phyloP scores from a whole-genome alignment of 2,797 vertebrate species.

The Acanthurus lineatus region DNA sequence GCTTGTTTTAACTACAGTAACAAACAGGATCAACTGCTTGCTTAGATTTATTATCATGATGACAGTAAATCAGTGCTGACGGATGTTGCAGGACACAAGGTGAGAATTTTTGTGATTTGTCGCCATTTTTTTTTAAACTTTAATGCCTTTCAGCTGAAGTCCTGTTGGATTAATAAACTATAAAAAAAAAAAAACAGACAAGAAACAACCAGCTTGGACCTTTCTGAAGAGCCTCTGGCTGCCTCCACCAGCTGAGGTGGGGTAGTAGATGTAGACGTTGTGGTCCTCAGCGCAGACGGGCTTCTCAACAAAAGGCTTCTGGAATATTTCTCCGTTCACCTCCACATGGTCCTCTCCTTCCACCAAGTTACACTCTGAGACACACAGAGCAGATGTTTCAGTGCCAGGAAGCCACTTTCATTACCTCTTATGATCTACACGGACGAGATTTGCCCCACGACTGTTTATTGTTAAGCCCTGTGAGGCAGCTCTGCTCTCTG shows the following conservation, averaged over 20 bases:
- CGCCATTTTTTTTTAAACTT: background rate
- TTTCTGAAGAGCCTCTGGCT: conserved; percentile 99
- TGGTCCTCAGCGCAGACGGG: conserved; percentile 99
- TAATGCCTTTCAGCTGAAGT: no score
- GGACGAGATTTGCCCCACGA: conserved; percentile 7
- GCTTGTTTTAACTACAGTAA: background rate
- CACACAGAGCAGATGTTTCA: conserved; percentile 10
- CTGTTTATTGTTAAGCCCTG: conserved; percentile 32
- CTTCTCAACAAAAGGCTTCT: conserved; percentile 99
- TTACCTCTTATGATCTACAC: conserved; percentile 5
- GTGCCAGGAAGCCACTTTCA: background rate
- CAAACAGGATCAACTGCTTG: background rate
- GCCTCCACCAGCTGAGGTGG: conserved; percentile 96
- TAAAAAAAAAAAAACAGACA: background rate
- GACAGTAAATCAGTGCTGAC: background rate
- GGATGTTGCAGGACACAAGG: background rate
- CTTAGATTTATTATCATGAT: background rate
- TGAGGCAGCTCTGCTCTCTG: conserved; percentile 37
- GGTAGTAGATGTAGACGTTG: conserved; percentile 99
- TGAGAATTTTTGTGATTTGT: background rate
- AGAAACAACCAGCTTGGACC: conserved; percentile 78
- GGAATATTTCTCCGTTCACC: conserved; percentile 96
- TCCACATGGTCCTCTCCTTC: conserved; percentile 99
- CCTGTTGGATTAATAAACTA: background rate
- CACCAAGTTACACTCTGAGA: conserved; percentile 94